Evolutionary conservation across 2,888 invertebrate genomes (phyloP).

Genomic region (Asteroscopus sphinx): DNA sequence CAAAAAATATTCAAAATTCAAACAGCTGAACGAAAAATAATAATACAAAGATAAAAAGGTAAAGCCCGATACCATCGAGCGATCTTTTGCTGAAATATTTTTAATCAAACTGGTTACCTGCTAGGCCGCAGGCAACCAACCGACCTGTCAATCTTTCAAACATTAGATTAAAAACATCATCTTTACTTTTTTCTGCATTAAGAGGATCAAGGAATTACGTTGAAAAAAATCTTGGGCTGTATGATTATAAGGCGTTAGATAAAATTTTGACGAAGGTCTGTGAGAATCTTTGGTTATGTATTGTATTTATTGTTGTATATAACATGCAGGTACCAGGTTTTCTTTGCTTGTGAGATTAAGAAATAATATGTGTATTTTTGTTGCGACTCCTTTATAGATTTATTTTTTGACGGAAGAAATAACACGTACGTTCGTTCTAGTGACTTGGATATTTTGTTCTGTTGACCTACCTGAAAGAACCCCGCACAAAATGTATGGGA

Average conservation of each 20-base stretch:
- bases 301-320: conserved; percentile 59
- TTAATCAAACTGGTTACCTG: conserved; percentile 89
- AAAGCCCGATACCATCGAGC: conserved; percentile 70
- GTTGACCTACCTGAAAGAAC: conserved; percentile 2
- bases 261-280: conserved; percentile 88
- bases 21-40: conserved; percentile 59
- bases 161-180: conserved; percentile 88
- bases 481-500: too few species aligned
- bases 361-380: conserved; percentile 15
- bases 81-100: conserved; percentile 86
- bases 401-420: conserved; percentile 15
- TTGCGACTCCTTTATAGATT: conserved; percentile 8
- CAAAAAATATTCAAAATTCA: conserved; percentile 25
- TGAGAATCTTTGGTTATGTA: conserved; percentile 70
- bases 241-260: conserved; percentile 87
- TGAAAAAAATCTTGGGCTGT: conserved; percentile 69
- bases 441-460: neutral
- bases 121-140: conserved; percentile 76
- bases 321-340: conserved; percentile 48
- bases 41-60: conserved; percentile 58
- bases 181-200: conserved; percentile 86
- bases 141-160: conserved; percentile 89
- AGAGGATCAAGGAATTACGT: conserved; percentile 86
- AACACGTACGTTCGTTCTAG: neutral
- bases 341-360: conserved; percentile 30